A percentile compares a stretch with the other conserved stretches of the same genome.
These are phyloP conservation scores for Ormia ochracea DNA, from an alignment of 2,888 invertebrate genomes.

Conservation along the genomic window DNA sequence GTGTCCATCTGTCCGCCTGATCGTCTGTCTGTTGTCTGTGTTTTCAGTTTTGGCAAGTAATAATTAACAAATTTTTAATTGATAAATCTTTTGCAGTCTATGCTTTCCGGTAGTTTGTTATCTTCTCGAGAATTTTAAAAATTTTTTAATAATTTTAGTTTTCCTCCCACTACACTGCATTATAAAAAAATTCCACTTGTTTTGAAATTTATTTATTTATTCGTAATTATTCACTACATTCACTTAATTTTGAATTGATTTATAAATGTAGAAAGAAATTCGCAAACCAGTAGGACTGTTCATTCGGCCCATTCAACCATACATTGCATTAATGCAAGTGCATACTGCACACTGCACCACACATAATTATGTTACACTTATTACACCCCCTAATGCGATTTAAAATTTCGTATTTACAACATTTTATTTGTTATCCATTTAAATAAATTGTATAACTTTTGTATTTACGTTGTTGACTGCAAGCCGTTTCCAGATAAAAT, in stretches of 20 bases:
- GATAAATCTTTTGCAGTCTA: no score
- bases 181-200: background rate
- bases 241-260: conserved; percentile 25
- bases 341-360: background rate
- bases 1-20: no score
- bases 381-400: background rate
- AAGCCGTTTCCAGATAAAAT: background rate
- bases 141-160: no score
- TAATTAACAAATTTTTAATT: no score
- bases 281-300: background rate
- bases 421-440: background rate
- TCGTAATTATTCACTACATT: conserved; percentile 42
- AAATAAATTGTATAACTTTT: background rate
- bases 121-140: no score
- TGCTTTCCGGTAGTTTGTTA: no score
- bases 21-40: no score
- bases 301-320: background rate
- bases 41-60: no score
- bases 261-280: conserved; percentile 1
- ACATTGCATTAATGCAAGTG: background rate
- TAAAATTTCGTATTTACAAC: background rate
- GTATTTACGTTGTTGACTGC: background rate
- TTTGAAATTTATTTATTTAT: conserved; percentile 1
- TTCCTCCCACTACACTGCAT: no score
- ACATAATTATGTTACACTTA: background rate